Evolutionary conservation across 2,113 vertebrate species (phyloP).

Genomic region (Mesembrinibis cayennensis): DNA sequence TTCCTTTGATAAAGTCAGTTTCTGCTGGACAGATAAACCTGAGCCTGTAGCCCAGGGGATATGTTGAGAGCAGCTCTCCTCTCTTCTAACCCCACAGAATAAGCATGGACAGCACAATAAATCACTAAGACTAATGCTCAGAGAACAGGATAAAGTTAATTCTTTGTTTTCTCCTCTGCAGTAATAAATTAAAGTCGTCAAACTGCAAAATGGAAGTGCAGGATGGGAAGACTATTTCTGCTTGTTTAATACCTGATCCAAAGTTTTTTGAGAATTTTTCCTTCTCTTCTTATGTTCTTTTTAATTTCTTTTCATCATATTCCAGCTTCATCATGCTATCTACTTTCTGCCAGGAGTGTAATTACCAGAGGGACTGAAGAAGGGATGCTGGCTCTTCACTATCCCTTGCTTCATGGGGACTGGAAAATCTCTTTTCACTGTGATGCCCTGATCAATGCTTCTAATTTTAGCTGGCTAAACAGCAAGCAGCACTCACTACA

Average conservation of each 20-base stretch:
- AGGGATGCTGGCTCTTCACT: not conserved
- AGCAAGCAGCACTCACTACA: not conserved
- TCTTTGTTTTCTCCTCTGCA: not conserved
- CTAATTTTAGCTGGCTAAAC: not conserved
- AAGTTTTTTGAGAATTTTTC: not conserved
- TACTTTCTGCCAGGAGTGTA: not conserved
- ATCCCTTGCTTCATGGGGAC: not conserved
- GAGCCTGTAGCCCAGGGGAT: not conserved
- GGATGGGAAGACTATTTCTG: not conserved
- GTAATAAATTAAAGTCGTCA: not conserved
- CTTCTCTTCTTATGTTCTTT: not conserved
- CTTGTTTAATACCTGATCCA: not conserved
- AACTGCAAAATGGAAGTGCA: not conserved
- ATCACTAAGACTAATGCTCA: not conserved
- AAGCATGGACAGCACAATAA: not conserved
- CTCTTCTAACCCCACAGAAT: not conserved
- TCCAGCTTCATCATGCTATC: not conserved
- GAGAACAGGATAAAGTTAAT: not conserved
- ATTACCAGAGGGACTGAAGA: not conserved
- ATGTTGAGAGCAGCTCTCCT: not conserved
- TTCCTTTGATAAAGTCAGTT: not conserved
- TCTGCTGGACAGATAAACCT: not conserved
- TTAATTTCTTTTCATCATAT: not conserved
- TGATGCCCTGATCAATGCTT: not conserved
- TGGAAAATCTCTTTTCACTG: conserved; percentile 3